phyloP scores from a whole-genome alignment of 2,797 vertebrate genomes.

The Liparis tanakae region DNA sequence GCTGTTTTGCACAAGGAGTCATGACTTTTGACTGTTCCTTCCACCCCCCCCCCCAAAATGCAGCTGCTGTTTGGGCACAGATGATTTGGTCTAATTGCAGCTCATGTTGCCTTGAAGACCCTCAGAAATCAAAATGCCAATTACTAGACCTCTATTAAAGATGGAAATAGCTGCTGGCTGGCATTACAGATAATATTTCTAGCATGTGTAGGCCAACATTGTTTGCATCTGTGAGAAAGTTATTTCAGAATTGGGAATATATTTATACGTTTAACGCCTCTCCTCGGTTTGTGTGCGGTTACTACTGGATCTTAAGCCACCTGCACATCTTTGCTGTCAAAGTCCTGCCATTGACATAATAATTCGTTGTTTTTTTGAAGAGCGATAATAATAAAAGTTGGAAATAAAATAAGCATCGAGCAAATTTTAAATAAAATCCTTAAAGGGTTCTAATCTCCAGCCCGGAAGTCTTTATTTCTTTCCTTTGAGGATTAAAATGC shows the following conservation, averaged over 20 bases:
- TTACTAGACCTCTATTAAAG: slow-evolving; percentile 1
- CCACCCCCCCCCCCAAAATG: background rate
- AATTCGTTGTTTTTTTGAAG: slow-evolving; percentile 3
- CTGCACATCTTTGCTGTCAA: background rate
- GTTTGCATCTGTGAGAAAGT: slow-evolving; percentile 11
- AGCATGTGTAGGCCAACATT: background rate
- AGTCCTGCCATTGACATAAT: slow-evolving; percentile 6
- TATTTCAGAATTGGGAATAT: background rate
- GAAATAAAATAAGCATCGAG: background rate
- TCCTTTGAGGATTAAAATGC: slow-evolving; percentile 28
- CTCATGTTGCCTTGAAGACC: slow-evolving; percentile 36
- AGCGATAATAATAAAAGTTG: slow-evolving; percentile 7
- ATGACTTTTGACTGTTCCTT: slow-evolving; percentile 8
- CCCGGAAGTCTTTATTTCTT: background rate
- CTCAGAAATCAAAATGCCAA: slow-evolving; percentile 12
- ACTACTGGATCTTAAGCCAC: background rate
- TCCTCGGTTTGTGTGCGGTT: background rate
- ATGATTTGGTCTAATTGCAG: slow-evolving; percentile 23
- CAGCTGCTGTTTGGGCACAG: slow-evolving; percentile 23
- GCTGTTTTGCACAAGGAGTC: slow-evolving; percentile 3
- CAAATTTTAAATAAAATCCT: slow-evolving; percentile 11
- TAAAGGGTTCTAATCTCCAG: background rate
- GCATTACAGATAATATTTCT: background rate
- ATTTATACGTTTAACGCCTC: background rate
- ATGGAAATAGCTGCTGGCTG: slow-evolving; percentile 15